Percentiles rank a stretch among this genome's conserved stretches.
These are phyloP conservation scores for Sminthurinus aureus DNA, from an alignment of 2,888 invertebrate species.

Conservation along the genomic window DNA sequence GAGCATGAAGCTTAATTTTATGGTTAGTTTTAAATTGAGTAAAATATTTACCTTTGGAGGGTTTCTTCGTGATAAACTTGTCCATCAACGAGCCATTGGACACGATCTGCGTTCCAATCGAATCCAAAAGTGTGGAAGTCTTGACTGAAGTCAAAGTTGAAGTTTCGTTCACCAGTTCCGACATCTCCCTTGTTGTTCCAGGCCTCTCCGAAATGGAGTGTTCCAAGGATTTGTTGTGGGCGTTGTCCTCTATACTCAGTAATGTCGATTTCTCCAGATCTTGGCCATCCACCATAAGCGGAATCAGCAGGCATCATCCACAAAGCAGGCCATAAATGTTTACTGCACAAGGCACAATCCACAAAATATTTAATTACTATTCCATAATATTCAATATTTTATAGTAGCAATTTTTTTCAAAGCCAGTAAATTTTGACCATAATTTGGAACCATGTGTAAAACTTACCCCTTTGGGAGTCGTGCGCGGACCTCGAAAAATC, in stretches of 20 bases:
- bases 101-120: constrained; percentile 40
- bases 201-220: constrained; percentile 46
- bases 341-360: constrained; percentile 5
- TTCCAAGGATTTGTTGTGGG: constrained; percentile 38
- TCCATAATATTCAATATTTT: background rate
- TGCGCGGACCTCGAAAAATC: constrained; percentile 55
- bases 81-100: constrained; percentile 51
- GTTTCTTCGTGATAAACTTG: constrained; percentile 43
- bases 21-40: no score
- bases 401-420: background rate
- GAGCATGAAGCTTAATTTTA: no score
- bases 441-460: background rate
- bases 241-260: constrained; percentile 47
- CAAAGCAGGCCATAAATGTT: constrained; percentile 55
- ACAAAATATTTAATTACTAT: constrained; percentile 28
- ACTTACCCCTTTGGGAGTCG: constrained; percentile 55
- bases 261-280: constrained; percentile 48
- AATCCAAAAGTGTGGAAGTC: constrained; percentile 47
- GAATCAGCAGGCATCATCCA: constrained; percentile 52
- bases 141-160: constrained; percentile 42
- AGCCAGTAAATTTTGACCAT: no score
- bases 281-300: constrained; percentile 47
- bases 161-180: constrained; percentile 39
- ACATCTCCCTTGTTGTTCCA: constrained; percentile 47
- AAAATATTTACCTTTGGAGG: constrained; percentile 46